These are phyloP conservation scores for Microcebus ravelobensis DNA, from an alignment of 2,113 vertebrate species.

Conservation along the genomic window DNA sequence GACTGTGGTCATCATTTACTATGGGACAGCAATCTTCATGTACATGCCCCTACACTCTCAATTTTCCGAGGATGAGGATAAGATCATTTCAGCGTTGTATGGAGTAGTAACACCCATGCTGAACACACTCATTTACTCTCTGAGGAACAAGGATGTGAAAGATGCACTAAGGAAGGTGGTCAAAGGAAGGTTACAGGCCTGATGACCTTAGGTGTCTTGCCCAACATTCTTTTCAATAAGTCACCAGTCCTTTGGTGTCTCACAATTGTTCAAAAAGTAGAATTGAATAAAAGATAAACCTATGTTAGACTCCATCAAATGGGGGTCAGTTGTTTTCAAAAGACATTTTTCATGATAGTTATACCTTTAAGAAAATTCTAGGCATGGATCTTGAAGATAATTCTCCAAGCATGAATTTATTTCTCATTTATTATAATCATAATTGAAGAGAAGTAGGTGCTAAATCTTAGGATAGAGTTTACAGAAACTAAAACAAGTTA, in stretches of 20 bases:
- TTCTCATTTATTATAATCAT: background rate
- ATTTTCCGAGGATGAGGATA: background rate
- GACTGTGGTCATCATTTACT: background rate
- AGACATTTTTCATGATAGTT: background rate
- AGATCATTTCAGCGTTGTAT: background rate
- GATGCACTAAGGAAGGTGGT: background rate
- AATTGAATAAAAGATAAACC: conserved; percentile 28
- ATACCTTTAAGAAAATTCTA: background rate
- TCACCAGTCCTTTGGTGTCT: background rate
- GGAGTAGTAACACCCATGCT: background rate
- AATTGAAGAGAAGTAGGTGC: background rate
- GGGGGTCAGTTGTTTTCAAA: background rate
- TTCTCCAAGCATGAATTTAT: background rate
- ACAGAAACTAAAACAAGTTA: background rate
- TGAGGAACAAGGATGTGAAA: conserved; percentile 19
- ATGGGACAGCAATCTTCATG: background rate
- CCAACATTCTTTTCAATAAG: background rate
- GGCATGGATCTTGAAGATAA: background rate
- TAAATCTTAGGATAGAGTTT: background rate
- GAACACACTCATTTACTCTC: background rate
- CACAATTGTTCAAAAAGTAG: background rate
- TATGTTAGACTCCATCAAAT: background rate
- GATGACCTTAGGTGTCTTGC: background rate
- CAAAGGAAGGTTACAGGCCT: background rate
- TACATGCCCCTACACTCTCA: background rate